Percentiles rank a stretch among this genome's conserved stretches.
phyloP scores from a whole-genome alignment of 2,113 vertebrate species.

The Panthera leo region DNA sequence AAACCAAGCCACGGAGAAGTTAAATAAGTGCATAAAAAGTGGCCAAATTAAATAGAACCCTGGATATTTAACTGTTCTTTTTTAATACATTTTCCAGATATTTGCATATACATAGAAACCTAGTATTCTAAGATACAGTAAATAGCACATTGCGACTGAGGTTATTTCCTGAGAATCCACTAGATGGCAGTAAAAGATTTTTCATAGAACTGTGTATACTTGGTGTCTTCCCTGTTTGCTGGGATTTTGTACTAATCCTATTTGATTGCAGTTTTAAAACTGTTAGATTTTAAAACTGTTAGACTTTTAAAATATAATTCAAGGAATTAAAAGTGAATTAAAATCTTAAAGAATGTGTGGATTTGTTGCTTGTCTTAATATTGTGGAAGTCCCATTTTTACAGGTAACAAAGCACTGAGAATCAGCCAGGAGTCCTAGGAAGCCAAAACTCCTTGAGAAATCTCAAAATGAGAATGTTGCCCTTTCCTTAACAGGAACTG shows the following conservation, averaged over 20 bases:
- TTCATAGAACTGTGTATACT: not conserved
- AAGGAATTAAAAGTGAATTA: not conserved
- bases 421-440: not conserved
- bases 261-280: not conserved
- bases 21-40: not conserved
- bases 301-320: not conserved
- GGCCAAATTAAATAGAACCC: not conserved
- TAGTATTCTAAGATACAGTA: not conserved
- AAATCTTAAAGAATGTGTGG: not conserved
- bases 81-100: not conserved
- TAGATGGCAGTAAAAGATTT: constrained; percentile 78
- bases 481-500: not conserved
- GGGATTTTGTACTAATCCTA: not conserved
- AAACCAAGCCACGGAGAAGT: not conserved
- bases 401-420: not conserved
- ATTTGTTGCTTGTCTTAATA: not conserved
- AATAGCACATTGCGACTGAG: accelerated
- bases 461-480: not conserved
- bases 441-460: not conserved
- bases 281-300: not conserved
- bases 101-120: not conserved
- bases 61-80: not conserved
- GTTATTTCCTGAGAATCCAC: constrained; percentile 59
- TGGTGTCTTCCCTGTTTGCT: accelerated
- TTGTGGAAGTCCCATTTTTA: not conserved